Conservation (phyloP, 2,113 vertebrate species). For the Brienomyrus brachyistius region DNA sequence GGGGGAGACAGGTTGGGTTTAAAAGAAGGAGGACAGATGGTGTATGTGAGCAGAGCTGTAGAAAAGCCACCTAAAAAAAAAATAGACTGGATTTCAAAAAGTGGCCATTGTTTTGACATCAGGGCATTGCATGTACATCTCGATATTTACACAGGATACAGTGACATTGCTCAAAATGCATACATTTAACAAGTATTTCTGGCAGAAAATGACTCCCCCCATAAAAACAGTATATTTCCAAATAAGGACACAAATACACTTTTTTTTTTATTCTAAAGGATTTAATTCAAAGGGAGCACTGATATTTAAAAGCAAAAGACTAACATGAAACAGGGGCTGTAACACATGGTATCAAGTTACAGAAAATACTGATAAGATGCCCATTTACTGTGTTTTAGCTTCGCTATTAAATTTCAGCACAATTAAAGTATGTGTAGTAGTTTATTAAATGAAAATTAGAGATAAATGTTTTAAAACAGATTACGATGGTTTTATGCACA, state of each 20-base stretch:
- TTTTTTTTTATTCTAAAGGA: not conserved
- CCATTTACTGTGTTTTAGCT: not conserved
- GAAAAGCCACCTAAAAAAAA: conserved; percentile 3
- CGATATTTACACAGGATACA: not conserved
- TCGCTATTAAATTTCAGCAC: not conserved
- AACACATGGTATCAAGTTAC: not conserved
- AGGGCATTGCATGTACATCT: not conserved
- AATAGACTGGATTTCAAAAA: conserved; percentile 6
- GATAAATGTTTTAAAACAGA: not conserved
- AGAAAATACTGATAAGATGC: not conserved
- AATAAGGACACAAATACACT: not conserved
- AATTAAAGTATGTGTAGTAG: not conserved
- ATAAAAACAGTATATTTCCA: not conserved
- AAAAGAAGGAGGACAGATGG: conserved; percentile 13
- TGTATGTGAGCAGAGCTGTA: conserved; percentile 4
- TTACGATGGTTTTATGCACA: not conserved
- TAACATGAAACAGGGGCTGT: not conserved
- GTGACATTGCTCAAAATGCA: not conserved
- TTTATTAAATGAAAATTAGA: not conserved
- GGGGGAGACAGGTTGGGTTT: not conserved
- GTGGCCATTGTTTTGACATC: not conserved
- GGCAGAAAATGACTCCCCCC: not conserved
- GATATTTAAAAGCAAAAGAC: not conserved
- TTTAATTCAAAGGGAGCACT: not conserved
- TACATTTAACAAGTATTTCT: not conserved